Percentiles rank a stretch among this genome's conserved stretches.
Evolutionary conservation across 92 coral and sea anemone genomes (phyloP).

Genomic region (Zoanthus sociatus): DNA sequence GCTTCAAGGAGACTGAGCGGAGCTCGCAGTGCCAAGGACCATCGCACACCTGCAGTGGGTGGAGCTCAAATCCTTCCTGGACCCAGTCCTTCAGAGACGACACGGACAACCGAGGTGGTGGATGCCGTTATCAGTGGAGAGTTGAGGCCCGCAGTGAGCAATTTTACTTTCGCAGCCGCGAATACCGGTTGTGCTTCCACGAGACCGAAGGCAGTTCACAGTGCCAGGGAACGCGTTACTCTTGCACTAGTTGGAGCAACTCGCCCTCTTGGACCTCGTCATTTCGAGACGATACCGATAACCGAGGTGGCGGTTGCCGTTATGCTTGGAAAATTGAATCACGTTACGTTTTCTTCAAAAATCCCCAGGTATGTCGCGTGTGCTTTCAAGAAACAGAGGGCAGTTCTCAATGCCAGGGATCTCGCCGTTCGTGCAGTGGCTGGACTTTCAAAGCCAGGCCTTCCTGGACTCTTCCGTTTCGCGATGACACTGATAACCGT

Average conservation of each 20-base stretch:
- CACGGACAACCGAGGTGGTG: conserved; percentile 73
- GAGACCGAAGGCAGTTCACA: conserved; percentile 66
- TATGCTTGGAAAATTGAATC: conserved; percentile 70
- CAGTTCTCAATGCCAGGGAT: conserved; percentile 48
- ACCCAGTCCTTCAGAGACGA: conserved; percentile 71
- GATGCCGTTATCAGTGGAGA: conserved; percentile 70
- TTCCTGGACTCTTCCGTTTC: conserved; percentile 65
- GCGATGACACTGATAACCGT: conserved; percentile 71
- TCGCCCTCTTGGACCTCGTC: conserved; percentile 43
- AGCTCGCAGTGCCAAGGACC: conserved; percentile 67
- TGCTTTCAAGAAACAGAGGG: conserved; percentile 56
- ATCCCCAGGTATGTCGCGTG: conserved; percentile 36
- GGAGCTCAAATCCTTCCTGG: conserved; percentile 54
- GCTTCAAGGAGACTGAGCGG: conserved; percentile 61
- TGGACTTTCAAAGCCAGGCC: conserved; percentile 34
- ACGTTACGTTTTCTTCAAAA: not conserved
- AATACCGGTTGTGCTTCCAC: conserved; percentile 52
- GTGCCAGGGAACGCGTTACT: conserved; percentile 60
- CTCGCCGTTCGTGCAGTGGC: conserved; percentile 54
- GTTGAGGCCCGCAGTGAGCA: conserved; percentile 21
- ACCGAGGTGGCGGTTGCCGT: conserved; percentile 69
- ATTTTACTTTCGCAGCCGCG: not conserved
- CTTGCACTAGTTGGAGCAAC: conserved; percentile 60
- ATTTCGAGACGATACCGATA: conserved; percentile 74
- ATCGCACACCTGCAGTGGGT: conserved; percentile 60